A percentile compares a stretch with the other conserved stretches of the same genome.
phyloP scores from a whole-genome alignment of 2,797 vertebrate genomes.

The Paratrypauchen microcephalus region DNA sequence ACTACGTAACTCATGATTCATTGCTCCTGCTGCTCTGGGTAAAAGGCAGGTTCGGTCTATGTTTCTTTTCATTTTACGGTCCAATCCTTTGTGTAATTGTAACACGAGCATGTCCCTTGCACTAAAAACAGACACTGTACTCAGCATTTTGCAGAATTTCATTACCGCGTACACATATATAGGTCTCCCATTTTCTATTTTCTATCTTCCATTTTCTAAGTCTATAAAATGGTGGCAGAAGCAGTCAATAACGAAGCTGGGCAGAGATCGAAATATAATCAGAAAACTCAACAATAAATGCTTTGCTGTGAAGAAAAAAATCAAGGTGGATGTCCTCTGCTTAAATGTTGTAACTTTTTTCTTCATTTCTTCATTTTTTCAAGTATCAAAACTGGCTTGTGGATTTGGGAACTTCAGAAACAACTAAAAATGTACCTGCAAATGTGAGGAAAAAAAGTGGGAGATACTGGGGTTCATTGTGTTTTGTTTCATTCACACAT shows the following conservation, averaged over 20 bases:
- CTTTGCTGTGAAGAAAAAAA: not conserved
- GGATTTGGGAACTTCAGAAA: not conserved
- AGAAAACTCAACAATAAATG: conserved; percentile 1
- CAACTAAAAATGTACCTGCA: not conserved
- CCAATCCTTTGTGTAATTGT: not conserved
- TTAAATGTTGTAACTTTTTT: not conserved
- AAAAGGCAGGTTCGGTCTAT: not conserved
- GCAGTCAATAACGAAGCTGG: not conserved
- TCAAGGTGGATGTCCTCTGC: not conserved
- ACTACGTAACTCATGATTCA: not conserved
- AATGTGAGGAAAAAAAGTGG: not conserved
- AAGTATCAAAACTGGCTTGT: not conserved
- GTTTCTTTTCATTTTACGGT: conserved; percentile 5
- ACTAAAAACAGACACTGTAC: not conserved
- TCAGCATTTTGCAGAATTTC: conserved; percentile 5
- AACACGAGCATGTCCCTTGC: not conserved
- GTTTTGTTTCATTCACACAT: too few relatives aligned
- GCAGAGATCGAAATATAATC: conserved; percentile 8
- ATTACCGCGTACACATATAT: not conserved
- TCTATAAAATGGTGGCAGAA: not conserved
- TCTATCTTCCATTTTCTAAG: not conserved
- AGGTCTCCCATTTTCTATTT: too few relatives aligned
- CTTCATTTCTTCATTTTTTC: not conserved
- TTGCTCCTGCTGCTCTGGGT: not conserved
- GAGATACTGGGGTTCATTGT: too few relatives aligned